Evolutionary conservation across 1,140 invertebrate genomes (phyloP).

Genomic region (Branchinecta lynchi): DNA sequence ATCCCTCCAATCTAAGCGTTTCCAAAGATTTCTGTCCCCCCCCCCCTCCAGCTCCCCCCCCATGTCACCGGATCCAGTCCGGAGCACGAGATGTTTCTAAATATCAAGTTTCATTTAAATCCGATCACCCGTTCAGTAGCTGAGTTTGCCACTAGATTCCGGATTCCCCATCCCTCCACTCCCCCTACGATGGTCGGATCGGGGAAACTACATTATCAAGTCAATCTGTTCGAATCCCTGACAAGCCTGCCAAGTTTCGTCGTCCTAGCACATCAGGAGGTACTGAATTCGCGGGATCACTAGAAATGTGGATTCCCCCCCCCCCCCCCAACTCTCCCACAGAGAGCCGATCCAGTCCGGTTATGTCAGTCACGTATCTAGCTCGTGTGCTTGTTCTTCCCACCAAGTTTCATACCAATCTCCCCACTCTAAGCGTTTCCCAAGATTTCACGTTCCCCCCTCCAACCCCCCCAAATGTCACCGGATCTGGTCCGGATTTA

Average conservation of each 20-base stretch:
- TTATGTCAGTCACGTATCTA: slow-evolving; percentile 2
- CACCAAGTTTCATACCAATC: slow-evolving; percentile 5
- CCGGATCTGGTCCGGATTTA: slow-evolving; percentile 4
- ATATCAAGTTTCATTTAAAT: no score
- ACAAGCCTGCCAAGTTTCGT: no score
- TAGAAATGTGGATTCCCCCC: no score
- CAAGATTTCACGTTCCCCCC: slow-evolving; percentile 1
- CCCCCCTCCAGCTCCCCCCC: no score
- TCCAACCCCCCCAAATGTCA: slow-evolving; percentile 8
- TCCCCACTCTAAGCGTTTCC: slow-evolving; percentile 8
- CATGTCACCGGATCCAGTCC: not conserved
- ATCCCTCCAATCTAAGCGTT: not conserved
- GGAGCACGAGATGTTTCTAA: not conserved
- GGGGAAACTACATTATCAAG: no score
- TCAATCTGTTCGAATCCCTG: no score
- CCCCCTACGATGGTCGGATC: no score
- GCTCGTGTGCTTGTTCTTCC: not conserved
- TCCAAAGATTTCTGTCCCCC: slow-evolving; percentile 3
- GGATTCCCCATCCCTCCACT: not conserved
- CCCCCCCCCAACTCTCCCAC: slow-evolving; percentile 3
- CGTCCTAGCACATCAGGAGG: no score
- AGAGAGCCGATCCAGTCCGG: not conserved
- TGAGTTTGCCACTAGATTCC: not conserved
- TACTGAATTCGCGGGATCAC: no score
- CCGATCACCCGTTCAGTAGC: not conserved